A percentile compares a stretch with the other conserved stretches of the same genome.
Evolutionary conservation across 2,888 invertebrate genomes (phyloP).

Genomic region (Drosophila greeni): DNA sequence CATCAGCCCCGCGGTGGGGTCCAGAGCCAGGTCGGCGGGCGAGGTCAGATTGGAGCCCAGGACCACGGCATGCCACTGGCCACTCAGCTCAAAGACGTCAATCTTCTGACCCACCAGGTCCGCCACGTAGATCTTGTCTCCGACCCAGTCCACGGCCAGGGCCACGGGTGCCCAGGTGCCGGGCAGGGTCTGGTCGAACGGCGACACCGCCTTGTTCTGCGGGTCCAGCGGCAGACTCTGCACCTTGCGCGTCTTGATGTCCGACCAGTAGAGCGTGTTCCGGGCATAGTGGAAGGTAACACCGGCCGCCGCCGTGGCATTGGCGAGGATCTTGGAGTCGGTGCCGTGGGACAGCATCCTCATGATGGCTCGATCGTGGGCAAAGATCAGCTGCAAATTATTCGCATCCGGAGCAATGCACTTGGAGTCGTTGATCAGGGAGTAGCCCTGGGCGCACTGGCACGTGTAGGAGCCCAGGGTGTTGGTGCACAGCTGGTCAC

Average conservation of each 20-base stretch:
- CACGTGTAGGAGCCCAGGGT: conserved; percentile 91
- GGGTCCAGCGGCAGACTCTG: conserved; percentile 79
- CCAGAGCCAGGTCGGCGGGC: conserved; percentile 94
- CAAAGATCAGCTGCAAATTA: conserved; percentile 83
- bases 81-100: conserved; percentile 94
- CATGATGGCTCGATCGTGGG: conserved; percentile 85
- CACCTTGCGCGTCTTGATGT: conserved; percentile 91
- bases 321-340: conserved; percentile 83
- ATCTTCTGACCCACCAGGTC: conserved; percentile 96
- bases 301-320: conserved; percentile 91
- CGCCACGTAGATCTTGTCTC: conserved; percentile 96
- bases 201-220: conserved; percentile 79
- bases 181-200: conserved; percentile 85
- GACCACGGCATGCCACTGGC: conserved; percentile 92
- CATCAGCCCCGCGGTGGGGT: conserved; percentile 93
- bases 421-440: conserved; percentile 81
- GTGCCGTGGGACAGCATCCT: conserved; percentile 85
- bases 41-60: conserved; percentile 93
- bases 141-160: conserved; percentile 97
- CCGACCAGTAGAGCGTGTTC: conserved; percentile 92
- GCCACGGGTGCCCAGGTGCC: conserved; percentile 94
- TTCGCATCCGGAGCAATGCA: conserved; percentile 83
- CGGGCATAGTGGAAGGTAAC: conserved; percentile 89
- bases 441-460: conserved; percentile 89
- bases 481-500: conserved; percentile 96